phyloP scores from a whole-genome alignment of 2,888 invertebrate species.

The Stenotaenia linearis region DNA sequence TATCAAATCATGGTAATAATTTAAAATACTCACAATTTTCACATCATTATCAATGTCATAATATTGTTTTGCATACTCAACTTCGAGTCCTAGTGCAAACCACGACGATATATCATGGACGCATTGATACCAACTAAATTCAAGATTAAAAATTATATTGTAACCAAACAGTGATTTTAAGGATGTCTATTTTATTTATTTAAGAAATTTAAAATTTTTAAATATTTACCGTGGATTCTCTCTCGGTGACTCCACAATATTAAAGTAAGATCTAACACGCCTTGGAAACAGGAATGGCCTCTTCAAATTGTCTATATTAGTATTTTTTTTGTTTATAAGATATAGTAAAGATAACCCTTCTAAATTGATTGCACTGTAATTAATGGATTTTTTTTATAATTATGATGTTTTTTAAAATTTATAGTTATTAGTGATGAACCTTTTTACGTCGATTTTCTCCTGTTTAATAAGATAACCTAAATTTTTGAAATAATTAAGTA shows the following conservation, averaged over 20 bases:
- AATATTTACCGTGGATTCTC: not conserved
- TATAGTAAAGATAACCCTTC: not conserved
- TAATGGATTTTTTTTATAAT: not conserved
- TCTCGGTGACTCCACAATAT: not conserved
- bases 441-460: not conserved
- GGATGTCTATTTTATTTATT: too few species aligned
- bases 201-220: not conserved
- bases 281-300: not conserved
- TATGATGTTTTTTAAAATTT: too few species aligned
- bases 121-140: too few species aligned
- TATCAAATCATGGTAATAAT: not conserved
- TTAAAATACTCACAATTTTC: not conserved
- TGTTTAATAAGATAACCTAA: not conserved
- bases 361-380: not conserved
- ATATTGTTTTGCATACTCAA: not conserved
- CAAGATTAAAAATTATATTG: too few species aligned
- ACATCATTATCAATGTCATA: not conserved
- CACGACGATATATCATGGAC: too few species aligned
- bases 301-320: not conserved
- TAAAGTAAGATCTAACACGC: not conserved
- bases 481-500: not conserved
- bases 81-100: not conserved
- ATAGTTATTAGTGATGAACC: not conserved
- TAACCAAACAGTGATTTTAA: too few species aligned
- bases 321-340: not conserved